A percentile compares a stretch with the other conserved stretches of the same genome.
phyloP scores from a whole-genome alignment of 2,797 vertebrate genomes.

The Selene dorsalis region DNA sequence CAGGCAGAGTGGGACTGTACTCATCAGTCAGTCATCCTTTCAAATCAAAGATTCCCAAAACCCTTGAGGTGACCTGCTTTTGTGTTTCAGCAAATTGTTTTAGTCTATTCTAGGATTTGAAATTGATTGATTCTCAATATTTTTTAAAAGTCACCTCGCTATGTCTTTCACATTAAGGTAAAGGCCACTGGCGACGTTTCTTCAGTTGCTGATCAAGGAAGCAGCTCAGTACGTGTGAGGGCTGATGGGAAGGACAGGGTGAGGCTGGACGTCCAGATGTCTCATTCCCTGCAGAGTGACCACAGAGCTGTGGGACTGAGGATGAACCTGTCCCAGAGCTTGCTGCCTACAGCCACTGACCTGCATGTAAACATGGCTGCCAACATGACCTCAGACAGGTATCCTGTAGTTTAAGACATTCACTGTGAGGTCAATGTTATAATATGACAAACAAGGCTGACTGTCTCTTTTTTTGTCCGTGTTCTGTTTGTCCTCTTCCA shows the following conservation, averaged over 20 bases:
- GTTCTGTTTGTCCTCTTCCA: conserved; percentile 46
- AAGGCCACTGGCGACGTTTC: conserved; percentile 70
- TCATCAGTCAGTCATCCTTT: conserved; percentile 78
- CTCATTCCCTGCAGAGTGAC: conserved; percentile 65
- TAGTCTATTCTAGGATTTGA: background rate
- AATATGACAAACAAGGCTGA: background rate
- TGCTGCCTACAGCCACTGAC: conserved; percentile 71
- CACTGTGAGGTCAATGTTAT: background rate
- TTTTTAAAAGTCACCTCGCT: background rate
- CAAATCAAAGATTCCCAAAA: conserved; percentile 76
- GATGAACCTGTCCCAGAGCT: conserved; percentile 80
- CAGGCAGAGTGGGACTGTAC: conserved; percentile 63
- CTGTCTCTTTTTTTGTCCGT: conserved; percentile 11
- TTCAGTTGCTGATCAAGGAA: conserved; percentile 59
- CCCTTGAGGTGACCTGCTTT: conserved; percentile 73
- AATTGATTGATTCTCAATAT: too few species aligned
- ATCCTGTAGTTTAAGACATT: conserved; percentile 1
- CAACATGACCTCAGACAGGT: conserved; percentile 84
- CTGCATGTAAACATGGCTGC: conserved; percentile 79
- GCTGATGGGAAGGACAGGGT: conserved; percentile 76
- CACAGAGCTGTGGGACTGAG: conserved; percentile 62
- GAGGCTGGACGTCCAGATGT: conserved; percentile 76
- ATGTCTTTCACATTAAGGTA: conserved; percentile 74
- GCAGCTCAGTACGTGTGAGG: conserved; percentile 79
- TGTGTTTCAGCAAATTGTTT: background rate